These are phyloP conservation scores for Eulithis prunata DNA, from an alignment of 2,888 invertebrate genomes.

Conservation along the genomic window DNA sequence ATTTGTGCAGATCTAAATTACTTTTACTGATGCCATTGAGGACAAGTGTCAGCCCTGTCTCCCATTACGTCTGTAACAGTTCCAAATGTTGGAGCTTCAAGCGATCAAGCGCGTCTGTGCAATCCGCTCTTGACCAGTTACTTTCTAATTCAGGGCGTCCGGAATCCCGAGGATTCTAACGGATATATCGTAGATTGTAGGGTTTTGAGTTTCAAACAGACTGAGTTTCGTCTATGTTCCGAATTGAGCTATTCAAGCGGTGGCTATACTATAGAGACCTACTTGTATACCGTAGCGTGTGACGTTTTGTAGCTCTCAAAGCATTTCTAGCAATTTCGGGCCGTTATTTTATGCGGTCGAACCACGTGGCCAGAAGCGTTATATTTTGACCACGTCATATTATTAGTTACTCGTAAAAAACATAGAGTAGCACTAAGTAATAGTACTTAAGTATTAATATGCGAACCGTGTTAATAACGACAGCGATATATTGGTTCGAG, in stretches of 20 bases:
- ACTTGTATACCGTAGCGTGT: conserved; percentile 2
- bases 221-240: conserved; percentile 17
- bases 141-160: conserved; percentile 60
- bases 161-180: conserved; percentile 42
- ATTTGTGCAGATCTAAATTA: too few species aligned
- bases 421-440: too few species aligned
- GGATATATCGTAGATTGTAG: conserved; percentile 39
- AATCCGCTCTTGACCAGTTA: conserved; percentile 54
- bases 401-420: too few species aligned
- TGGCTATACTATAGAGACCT: conserved; percentile 1
- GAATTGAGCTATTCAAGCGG: conserved; percentile 25
- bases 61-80: conserved; percentile 52
- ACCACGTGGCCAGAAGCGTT: too few species aligned
- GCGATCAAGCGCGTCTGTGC: conserved; percentile 48
- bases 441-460: too few species aligned
- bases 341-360: too few species aligned
- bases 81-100: conserved; percentile 47
- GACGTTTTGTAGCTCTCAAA: neutral
- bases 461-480: too few species aligned
- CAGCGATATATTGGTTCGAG: too few species aligned
- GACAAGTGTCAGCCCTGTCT: conserved; percentile 33
- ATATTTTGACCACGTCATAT: too few species aligned
- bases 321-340: too few species aligned
- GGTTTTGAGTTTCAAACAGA: conserved; percentile 37
- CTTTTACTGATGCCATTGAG: neutral